phyloP scores from a whole-genome alignment of 2,888 invertebrate genomes.

The Arge pagana region DNA sequence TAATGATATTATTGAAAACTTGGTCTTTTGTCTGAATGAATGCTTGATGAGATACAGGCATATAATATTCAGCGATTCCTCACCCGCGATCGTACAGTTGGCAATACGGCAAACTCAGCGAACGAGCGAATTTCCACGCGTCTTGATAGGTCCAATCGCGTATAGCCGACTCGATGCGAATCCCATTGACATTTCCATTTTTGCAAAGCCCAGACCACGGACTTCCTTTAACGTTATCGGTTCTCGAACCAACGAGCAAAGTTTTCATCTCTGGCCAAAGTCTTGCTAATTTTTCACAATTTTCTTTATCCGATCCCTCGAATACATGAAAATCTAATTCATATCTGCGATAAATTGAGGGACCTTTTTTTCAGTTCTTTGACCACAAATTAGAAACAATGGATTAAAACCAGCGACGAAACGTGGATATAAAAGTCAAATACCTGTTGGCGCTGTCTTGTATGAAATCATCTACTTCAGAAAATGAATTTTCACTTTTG shows the following conservation, averaged over 20 bases:
- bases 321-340: conserved; percentile 25
- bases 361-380: too few species aligned
- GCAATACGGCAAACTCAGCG: conserved; percentile 36
- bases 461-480: conserved; percentile 23
- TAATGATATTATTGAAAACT: too few species aligned
- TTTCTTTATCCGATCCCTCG: conserved; percentile 14
- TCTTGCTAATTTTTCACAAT: conserved; percentile 23
- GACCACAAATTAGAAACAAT: too few species aligned
- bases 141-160: conserved; percentile 38
- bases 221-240: conserved; percentile 19
- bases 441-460: conserved; percentile 31
- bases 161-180: conserved; percentile 34
- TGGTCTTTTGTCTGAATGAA: too few species aligned
- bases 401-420: too few species aligned
- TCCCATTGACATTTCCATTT: not conserved
- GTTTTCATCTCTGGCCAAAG: conserved; percentile 32
- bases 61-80: not conserved
- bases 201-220: conserved; percentile 15
- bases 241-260: conserved; percentile 33
- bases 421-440: too few species aligned
- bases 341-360: too few species aligned
- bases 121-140: conserved; percentile 32
- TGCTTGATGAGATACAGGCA: too few species aligned
- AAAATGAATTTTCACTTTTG: conserved; percentile 3
- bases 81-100: conserved; percentile 19